Conservation (phyloP, 2,888 invertebrate species). For the Nymphalis polychloros region DNA sequence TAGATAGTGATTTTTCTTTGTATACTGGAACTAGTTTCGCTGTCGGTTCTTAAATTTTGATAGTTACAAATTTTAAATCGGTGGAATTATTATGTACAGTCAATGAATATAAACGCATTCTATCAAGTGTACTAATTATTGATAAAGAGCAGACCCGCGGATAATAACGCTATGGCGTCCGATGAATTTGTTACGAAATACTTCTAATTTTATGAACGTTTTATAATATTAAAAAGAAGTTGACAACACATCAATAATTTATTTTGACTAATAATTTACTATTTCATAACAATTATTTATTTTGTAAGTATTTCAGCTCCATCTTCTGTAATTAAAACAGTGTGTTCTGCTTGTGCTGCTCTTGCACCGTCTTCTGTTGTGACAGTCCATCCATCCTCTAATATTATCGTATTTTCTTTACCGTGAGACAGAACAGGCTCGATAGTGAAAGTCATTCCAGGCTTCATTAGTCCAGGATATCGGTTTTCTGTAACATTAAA, state of each 20-base stretch:
- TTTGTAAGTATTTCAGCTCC: conserved; percentile 90
- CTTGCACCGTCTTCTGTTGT: conserved; percentile 90
- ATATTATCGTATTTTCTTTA: conserved; percentile 82
- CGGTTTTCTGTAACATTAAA: conserved; percentile 80
- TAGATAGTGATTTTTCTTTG: too few species aligned
- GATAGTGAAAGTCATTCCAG: conserved; percentile 97
- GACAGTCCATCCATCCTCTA: conserved; percentile 96
- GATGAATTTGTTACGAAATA: too few species aligned
- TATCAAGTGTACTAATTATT: too few species aligned
- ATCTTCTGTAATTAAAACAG: conserved; percentile 89
- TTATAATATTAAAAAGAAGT: too few species aligned
- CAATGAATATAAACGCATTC: too few species aligned
- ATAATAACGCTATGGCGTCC: too few species aligned
- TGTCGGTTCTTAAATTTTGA: too few species aligned
- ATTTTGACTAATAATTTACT: conserved; percentile 8
- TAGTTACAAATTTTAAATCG: too few species aligned
- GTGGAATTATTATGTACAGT: too few species aligned
- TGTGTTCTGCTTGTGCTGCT: conserved; percentile 96
- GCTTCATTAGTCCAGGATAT: conserved; percentile 86
- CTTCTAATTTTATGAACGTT: too few species aligned
- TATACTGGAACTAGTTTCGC: too few species aligned
- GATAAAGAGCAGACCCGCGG: too few species aligned
- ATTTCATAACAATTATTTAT: conserved; percentile 15
- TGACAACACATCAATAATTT: neutral
- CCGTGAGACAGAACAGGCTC: conserved; percentile 94